These are phyloP conservation scores for Desmodus rotundus DNA, from an alignment of 2,113 vertebrate species.

Conservation along the genomic window DNA sequence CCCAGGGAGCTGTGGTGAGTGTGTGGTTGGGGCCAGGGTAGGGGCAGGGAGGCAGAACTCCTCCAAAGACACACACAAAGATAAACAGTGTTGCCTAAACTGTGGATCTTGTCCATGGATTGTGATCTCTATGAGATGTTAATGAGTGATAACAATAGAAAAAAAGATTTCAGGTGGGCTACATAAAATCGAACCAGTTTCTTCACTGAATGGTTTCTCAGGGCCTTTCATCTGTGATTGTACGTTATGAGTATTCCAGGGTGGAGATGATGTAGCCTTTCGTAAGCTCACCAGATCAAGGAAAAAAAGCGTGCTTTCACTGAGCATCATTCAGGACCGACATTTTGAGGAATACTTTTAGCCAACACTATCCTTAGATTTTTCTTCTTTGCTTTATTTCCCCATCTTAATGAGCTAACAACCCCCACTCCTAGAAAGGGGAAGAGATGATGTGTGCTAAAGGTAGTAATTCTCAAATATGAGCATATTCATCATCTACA, in stretches of 20 bases:
- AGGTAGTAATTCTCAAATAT: background rate
- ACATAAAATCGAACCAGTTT: background rate
- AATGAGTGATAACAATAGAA: background rate
- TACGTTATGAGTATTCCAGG: background rate
- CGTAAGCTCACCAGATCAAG: background rate
- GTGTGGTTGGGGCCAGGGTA: background rate
- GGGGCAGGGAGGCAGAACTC: background rate
- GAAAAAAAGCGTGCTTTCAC: background rate
- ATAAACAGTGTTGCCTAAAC: background rate
- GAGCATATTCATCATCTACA: background rate
- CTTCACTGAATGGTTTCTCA: background rate
- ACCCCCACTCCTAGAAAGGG: background rate
- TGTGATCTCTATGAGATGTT: background rate
- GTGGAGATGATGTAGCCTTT: background rate
- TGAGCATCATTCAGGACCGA: background rate
- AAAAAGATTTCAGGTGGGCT: background rate
- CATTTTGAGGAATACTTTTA: background rate
- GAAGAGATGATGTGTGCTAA: background rate
- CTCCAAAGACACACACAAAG: background rate
- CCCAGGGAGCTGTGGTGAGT: background rate
- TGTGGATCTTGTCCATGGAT: background rate
- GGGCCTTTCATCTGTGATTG: background rate
- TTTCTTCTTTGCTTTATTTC: background rate
- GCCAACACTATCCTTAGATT: background rate
- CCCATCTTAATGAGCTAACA: background rate